A percentile compares a stretch with the other conserved stretches of the same genome.
Conservation (phyloP, 2,113 vertebrate genomes). For the Chionomys nivalis region DNA sequence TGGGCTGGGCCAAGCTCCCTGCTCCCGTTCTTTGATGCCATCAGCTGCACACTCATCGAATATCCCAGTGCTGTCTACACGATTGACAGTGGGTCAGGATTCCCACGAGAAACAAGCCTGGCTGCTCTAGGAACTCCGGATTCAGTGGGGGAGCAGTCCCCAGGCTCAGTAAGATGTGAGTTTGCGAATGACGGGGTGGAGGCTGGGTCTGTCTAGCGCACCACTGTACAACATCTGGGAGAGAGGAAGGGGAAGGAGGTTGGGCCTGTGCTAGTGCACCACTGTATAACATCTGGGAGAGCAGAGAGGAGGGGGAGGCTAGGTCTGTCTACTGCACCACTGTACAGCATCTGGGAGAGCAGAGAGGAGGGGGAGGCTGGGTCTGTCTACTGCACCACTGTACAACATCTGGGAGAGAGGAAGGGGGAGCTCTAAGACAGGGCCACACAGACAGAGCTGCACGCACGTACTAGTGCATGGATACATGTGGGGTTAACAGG, state of each 20-base stretch:
- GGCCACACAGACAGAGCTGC: neutral
- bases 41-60: neutral
- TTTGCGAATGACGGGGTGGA: neutral
- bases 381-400: no score
- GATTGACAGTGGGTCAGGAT: neutral
- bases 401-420: no score
- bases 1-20: no score
- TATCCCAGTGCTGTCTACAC: neutral
- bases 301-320: no score
- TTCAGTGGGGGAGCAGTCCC: neutral
- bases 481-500: neutral
- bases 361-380: no score
- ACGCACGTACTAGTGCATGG: accelerated
- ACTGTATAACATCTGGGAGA: no score
- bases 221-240: neutral
- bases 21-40: neutral
- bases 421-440: neutral
- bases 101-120: neutral
- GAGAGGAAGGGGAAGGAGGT: neutral
- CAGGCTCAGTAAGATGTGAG: neutral
- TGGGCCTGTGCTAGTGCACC: no score
- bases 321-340: no score
- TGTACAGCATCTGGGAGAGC: no score
- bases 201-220: neutral
- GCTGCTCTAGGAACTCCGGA: neutral